A percentile compares a stretch with the other conserved stretches of the same genome.
These are phyloP conservation scores for Acanthiza pusilla DNA, from an alignment of 2,797 vertebrate genomes.

Conservation along the genomic window DNA sequence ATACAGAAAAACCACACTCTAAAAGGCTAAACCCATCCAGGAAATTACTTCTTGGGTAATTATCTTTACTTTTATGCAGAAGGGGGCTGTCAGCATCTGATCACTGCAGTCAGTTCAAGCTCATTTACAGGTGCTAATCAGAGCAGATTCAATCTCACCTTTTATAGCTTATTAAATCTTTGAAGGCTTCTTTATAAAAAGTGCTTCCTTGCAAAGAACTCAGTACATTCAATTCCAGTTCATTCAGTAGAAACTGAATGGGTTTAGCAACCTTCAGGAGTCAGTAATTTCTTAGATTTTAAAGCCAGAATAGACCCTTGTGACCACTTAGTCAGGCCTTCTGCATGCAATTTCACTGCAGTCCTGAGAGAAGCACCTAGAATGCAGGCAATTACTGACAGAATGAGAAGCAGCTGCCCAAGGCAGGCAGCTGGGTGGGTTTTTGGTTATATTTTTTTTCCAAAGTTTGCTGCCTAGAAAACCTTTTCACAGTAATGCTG, in stretches of 20 bases:
- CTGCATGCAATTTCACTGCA: background rate
- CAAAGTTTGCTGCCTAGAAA: background rate
- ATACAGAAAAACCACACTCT: background rate
- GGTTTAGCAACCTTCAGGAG: background rate
- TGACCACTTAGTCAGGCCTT: conserved; percentile 14
- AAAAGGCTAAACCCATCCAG: background rate
- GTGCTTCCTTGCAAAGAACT: background rate
- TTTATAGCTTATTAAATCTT: conserved; percentile 6
- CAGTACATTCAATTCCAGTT: background rate
- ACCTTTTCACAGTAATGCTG: background rate
- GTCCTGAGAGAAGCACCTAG: background rate
- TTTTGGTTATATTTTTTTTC: background rate
- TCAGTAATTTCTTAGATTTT: conserved; percentile 18
- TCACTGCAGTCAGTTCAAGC: background rate
- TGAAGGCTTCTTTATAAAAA: background rate
- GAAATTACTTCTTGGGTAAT: background rate
- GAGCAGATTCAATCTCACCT: conserved; percentile 23
- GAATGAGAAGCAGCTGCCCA: background rate
- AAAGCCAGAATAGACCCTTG: background rate
- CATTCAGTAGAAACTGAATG: conserved; percentile 8
- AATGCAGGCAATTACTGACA: background rate
- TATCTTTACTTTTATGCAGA: background rate
- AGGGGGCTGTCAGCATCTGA: background rate
- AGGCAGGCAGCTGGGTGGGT: background rate
- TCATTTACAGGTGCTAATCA: conserved; percentile 38